Conservation (phyloP, 2,113 vertebrate genomes). For the Embiotoca jacksoni region DNA sequence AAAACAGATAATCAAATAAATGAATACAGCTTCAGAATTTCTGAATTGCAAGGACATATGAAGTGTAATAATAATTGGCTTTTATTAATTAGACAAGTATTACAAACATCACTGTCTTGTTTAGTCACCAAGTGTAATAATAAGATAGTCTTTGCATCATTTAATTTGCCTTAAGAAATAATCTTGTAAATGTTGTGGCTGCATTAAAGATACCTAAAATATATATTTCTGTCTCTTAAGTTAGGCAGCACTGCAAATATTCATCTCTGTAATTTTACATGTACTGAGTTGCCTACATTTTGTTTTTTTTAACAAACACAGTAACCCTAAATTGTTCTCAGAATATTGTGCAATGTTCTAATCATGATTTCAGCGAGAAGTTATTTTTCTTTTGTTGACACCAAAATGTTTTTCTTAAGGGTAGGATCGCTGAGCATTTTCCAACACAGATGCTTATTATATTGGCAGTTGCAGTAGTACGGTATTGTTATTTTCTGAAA, state of each 20-base stretch:
- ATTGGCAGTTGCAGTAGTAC: background rate
- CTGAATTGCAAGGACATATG: too few species aligned
- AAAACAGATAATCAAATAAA: background rate
- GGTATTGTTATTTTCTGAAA: slow-evolving; percentile 20
- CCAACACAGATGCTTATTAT: background rate
- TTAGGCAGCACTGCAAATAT: background rate
- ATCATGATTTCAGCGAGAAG: too few species aligned
- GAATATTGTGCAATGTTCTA: too few species aligned
- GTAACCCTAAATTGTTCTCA: too few species aligned
- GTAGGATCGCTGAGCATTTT: background rate
- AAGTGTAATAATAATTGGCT: too few species aligned
- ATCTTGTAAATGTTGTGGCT: background rate
- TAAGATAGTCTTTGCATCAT: too few species aligned
- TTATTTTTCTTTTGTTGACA: too few species aligned
- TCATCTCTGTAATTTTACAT: slow-evolving; percentile 2
- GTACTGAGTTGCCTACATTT: background rate
- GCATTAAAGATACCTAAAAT: background rate
- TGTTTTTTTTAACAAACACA: background rate
- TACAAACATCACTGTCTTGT: background rate
- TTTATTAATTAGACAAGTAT: too few species aligned
- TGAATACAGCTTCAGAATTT: background rate
- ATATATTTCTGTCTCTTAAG: background rate
- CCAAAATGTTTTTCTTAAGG: too few species aligned
- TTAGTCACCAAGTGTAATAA: background rate
- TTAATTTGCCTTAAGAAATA: too few species aligned